Conservation (phyloP, 2,113 vertebrate genomes). For the Spilogale gracilis region DNA sequence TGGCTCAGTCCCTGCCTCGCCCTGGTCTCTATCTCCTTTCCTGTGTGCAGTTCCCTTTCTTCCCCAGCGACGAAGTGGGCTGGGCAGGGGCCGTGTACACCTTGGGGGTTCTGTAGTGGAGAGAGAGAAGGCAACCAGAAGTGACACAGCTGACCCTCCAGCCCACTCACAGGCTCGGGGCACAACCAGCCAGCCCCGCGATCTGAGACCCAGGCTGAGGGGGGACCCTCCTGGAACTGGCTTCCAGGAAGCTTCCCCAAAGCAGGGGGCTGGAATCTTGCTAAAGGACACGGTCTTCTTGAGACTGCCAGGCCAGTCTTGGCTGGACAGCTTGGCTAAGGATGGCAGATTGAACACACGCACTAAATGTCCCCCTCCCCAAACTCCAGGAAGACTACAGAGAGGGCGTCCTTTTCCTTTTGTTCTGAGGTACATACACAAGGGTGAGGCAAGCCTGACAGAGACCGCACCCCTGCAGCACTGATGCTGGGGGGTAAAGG, state of each 20-base stretch:
- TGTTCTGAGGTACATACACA: background rate
- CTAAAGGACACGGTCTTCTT: background rate
- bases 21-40: background rate
- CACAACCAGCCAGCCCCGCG: background rate
- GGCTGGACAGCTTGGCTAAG: background rate
- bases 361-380: background rate
- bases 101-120: too few species aligned
- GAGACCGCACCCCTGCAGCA: too few species aligned
- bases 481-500: background rate
- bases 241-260: background rate
- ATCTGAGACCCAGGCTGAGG: background rate
- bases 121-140: accelerated
- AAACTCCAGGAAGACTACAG: background rate
- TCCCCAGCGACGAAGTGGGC: background rate
- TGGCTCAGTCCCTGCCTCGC: background rate
- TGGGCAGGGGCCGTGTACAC: background rate
- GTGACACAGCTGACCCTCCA: background rate
- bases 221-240: accelerated
- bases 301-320: background rate
- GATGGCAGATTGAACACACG: background rate
- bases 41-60: background rate
- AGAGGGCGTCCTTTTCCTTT: background rate
- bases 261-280: background rate
- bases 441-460: background rate
- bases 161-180: background rate